Base-by-base conservation (phyloP, 2,888 invertebrate genomes). In the Apamea sordens region DNA sequence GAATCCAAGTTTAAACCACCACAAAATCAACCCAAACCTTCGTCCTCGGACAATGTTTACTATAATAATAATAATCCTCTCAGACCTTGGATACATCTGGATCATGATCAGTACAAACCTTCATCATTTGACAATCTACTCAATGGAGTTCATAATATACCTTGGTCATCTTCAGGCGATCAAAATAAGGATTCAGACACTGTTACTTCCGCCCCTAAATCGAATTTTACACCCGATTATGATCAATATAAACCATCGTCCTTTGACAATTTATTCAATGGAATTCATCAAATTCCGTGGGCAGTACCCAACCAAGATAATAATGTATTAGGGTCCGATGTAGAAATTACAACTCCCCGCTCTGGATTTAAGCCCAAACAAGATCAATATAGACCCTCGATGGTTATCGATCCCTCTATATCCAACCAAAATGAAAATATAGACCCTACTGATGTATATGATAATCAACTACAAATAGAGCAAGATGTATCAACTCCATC, bases 101-200 rank as follows among this genome's bases (percentile, higher is more conserved):
- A 72, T 21, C 56, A 72, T 56, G 41, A 76, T 56, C 83, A 61
- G 15, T 53, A 76, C 59, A 74, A 63, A 74, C 71, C 78, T 18
- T 59, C 28, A 72, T 67, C 41, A 3, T 59, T 71, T 59, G 77
- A 72, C 8, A 63, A 67, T 78, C n/a, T 65, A 18, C 18, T 63
- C 10, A 69, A 83, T 32, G 56, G 18, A 64, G 32, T 71, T 50
- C 59, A 68, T 32, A 28, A 80, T 71, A 64, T 56, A 80, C 13
- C 28, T 36, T 80, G 69, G 65, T 59, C n/a, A 47, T n/a, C 50
- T 21, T 18, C 71, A 36, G 24, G 56, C 13, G 18, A 64, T 4
- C 8, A 28, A 36, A 24, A 47, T 44, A 56, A 47, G 2, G 36
- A 24, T 47, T 18, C 24, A 36, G 32, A 56, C 8, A 53, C 18